phyloP scores from a whole-genome alignment of 2,113 vertebrate species.

The Shinisaurus crocodilurus region DNA sequence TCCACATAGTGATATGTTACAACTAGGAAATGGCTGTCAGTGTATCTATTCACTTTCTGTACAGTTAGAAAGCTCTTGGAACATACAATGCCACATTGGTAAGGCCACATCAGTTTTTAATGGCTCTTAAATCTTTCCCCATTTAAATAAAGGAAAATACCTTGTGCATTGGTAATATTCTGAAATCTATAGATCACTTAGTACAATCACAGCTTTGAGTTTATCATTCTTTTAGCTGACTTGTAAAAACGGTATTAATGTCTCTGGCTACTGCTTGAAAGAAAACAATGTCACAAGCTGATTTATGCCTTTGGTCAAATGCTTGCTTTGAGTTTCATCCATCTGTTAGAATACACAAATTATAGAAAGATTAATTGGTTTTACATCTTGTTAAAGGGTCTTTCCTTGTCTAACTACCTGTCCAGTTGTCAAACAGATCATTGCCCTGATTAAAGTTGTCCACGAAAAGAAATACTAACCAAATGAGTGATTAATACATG shows the following conservation, averaged over 20 bases:
- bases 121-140: background rate
- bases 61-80: background rate
- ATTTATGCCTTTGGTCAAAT: slow-evolving; percentile 61
- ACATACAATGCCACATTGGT: background rate
- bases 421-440: slow-evolving; percentile 55
- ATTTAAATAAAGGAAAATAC: slow-evolving; percentile 25
- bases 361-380: slow-evolving; percentile 56
- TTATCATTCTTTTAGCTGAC: slow-evolving; percentile 45
- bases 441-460: slow-evolving; percentile 56
- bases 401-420: slow-evolving; percentile 36
- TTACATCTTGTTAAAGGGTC: slow-evolving; percentile 55
- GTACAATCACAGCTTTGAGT: slow-evolving; percentile 4
- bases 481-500: slow-evolving; percentile 53
- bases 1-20: background rate
- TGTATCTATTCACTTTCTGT: background rate
- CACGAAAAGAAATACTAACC: slow-evolving; percentile 53
- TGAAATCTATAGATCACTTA: slow-evolving; percentile 17
- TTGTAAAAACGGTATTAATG: slow-evolving; percentile 58
- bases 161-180: slow-evolving; percentile 22
- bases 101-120: background rate
- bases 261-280: slow-evolving; percentile 51
- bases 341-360: slow-evolving; percentile 45
- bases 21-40: background rate
- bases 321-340: slow-evolving; percentile 49
- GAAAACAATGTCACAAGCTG: slow-evolving; percentile 49